Evolutionary conservation across 2,888 invertebrate genomes (phyloP).

Genomic region (Morpho helenor): DNA sequence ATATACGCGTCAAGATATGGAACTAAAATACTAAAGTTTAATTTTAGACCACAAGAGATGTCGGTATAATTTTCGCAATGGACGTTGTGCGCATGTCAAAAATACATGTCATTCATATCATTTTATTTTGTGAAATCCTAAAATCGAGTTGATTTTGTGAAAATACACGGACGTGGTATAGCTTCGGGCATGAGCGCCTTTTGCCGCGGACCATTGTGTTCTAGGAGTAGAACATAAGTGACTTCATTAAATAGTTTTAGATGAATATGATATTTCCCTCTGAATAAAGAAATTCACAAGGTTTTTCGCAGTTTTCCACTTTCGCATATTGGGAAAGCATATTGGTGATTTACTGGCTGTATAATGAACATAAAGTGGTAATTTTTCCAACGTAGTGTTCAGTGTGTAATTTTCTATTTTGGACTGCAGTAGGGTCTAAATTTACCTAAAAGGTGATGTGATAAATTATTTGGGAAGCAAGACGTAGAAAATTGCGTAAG

Average conservation of each 20-base stretch:
- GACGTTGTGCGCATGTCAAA: constrained; percentile 70
- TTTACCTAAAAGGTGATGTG: constrained; percentile 51
- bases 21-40: not conserved
- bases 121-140: constrained; percentile 68
- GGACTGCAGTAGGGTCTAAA: constrained; percentile 61
- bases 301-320: constrained; percentile 48
- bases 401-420: constrained; percentile 63
- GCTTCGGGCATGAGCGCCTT: constrained; percentile 50
- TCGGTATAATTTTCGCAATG: constrained; percentile 38
- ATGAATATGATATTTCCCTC: constrained; percentile 37
- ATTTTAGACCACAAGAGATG: constrained; percentile 36
- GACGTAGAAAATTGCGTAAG: constrained; percentile 67
- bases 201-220: constrained; percentile 47
- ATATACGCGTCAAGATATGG: not conserved
- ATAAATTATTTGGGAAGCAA: constrained; percentile 52
- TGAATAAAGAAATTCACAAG: constrained; percentile 39
- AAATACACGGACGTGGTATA: constrained; percentile 49
- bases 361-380: constrained; percentile 52
- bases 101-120: constrained; percentile 67
- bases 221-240: constrained; percentile 43
- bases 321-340: constrained; percentile 16
- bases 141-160: constrained; percentile 62
- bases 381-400: constrained; percentile 38
- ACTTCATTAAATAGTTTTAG: constrained; percentile 25
- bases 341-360: constrained; percentile 30